Percentiles rank a stretch among this genome's conserved stretches.
phyloP scores from a whole-genome alignment of 2,797 vertebrate species.

The Mormyrus proboscirostris region DNA sequence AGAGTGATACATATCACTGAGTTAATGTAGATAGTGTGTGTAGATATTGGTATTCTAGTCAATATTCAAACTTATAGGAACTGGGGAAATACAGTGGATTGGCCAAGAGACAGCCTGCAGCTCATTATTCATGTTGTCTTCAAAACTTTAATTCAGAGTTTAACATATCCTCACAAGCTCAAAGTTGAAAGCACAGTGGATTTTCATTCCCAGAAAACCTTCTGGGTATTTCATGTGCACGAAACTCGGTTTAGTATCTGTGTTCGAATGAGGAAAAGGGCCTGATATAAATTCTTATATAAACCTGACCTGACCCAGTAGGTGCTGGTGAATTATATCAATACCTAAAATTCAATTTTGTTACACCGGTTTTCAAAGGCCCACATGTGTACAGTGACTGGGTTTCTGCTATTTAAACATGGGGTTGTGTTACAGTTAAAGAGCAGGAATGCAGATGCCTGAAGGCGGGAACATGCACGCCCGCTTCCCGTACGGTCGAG shows the following conservation, averaged over 20 bases:
- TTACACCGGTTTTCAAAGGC: not conserved
- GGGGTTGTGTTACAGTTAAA: not conserved
- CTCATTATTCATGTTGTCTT: not conserved
- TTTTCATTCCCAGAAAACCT: not conserved
- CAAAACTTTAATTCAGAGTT: not conserved
- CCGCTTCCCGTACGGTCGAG: not conserved
- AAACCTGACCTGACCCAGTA: not conserved
- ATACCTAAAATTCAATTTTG: not conserved
- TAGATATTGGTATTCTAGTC: not conserved
- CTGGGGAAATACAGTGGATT: not conserved
- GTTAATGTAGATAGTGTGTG: not conserved
- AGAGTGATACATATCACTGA: not conserved
- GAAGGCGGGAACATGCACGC: not conserved
- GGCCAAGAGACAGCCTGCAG: not conserved
- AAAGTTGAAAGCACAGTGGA: not conserved
- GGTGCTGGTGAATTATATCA: not conserved
- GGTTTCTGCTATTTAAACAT: not conserved
- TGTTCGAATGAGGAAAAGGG: not conserved
- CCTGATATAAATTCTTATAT: not conserved
- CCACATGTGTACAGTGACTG: not conserved
- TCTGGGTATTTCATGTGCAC: not conserved
- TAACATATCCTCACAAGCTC: not conserved
- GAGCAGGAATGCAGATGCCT: not conserved
- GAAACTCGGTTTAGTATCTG: not conserved
- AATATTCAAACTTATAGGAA: not conserved